Evolutionary conservation across 1,140 invertebrate species (phyloP).

Genomic region (Drosophila neocordata): DNA sequence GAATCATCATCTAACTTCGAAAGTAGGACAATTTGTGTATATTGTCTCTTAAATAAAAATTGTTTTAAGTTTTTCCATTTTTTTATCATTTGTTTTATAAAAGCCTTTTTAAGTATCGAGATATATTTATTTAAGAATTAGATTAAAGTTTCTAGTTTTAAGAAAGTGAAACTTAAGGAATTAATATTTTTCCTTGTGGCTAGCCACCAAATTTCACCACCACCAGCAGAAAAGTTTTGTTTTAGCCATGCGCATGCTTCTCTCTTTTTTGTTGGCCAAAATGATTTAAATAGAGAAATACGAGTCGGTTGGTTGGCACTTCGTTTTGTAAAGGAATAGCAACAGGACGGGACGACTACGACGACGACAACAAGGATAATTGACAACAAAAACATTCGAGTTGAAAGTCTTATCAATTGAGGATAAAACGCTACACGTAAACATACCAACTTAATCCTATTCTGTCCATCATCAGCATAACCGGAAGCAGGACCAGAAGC

Average conservation of each 20-base stretch:
- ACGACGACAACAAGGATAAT: background rate
- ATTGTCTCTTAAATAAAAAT: too few relatives aligned
- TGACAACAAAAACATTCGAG: conserved; percentile 7
- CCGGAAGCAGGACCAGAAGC: background rate
- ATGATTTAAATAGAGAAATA: background rate
- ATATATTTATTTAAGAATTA: too few relatives aligned
- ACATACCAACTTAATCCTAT: conserved; percentile 3
- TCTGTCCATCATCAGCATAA: conserved; percentile 2
- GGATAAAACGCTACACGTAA: conserved; percentile 1
- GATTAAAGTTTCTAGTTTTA: too few relatives aligned
- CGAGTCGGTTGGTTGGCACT: background rate
- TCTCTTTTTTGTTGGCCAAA: background rate
- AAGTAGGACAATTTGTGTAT: too few relatives aligned
- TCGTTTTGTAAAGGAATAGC: background rate
- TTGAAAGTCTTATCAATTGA: background rate
- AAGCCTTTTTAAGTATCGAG: too few relatives aligned
- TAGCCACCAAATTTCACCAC: background rate
- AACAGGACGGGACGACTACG: background rate
- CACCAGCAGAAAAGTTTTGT: background rate
- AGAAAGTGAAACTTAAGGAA: too few relatives aligned
- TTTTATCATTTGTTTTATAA: too few relatives aligned
- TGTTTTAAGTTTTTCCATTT: too few relatives aligned
- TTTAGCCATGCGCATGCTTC: background rate
- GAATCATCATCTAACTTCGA: too few relatives aligned
- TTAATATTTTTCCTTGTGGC: background rate